These are phyloP conservation scores for Drosophila ezoana DNA, from an alignment of 2,888 invertebrate species.

Conservation along the genomic window DNA sequence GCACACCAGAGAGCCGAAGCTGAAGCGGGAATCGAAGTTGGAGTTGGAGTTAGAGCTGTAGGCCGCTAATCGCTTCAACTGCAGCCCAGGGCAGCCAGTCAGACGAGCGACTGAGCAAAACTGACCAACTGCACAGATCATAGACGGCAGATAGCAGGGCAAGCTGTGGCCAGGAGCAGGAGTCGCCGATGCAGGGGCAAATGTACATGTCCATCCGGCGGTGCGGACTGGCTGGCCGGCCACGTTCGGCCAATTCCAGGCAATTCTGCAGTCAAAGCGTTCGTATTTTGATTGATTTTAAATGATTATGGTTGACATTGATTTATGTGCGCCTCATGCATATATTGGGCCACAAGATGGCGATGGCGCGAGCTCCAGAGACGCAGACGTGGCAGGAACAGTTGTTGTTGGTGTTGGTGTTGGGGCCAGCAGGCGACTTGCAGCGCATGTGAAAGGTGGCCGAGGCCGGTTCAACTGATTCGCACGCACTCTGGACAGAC, in stretches of 20 bases:
- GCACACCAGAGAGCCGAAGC: slow-evolving; percentile 22
- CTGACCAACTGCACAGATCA: slow-evolving; percentile 81
- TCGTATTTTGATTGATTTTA: slow-evolving; percentile 85
- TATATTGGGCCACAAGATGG: slow-evolving; percentile 82
- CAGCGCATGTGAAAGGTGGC: slow-evolving; percentile 63
- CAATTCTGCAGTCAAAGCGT: slow-evolving; percentile 83
- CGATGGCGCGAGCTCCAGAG: slow-evolving; percentile 49
- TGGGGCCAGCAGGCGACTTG: slow-evolving; percentile 44
- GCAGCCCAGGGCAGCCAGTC: slow-evolving; percentile 58
- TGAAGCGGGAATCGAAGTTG: not conserved
- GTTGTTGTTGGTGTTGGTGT: slow-evolving; percentile 22
- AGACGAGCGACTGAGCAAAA: slow-evolving; percentile 39
- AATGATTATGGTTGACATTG: slow-evolving; percentile 85
- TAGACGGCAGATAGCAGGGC: slow-evolving; percentile 81
- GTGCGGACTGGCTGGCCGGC: slow-evolving; percentile 35
- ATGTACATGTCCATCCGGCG: slow-evolving; percentile 64
- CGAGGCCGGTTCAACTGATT: slow-evolving; percentile 57
- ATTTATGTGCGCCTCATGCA: slow-evolving; percentile 83
- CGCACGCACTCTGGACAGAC: slow-evolving; percentile 65
- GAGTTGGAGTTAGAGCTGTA: slow-evolving; percentile 28
- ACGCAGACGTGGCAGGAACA: slow-evolving; percentile 19
- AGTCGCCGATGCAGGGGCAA: slow-evolving; percentile 38
- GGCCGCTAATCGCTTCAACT: slow-evolving; percentile 76
- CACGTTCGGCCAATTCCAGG: slow-evolving; percentile 82
- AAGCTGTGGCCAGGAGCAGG: slow-evolving; percentile 26